Base-by-base conservation (phyloP, 2,888 invertebrate genomes). In the Beris chalybata region DNA sequence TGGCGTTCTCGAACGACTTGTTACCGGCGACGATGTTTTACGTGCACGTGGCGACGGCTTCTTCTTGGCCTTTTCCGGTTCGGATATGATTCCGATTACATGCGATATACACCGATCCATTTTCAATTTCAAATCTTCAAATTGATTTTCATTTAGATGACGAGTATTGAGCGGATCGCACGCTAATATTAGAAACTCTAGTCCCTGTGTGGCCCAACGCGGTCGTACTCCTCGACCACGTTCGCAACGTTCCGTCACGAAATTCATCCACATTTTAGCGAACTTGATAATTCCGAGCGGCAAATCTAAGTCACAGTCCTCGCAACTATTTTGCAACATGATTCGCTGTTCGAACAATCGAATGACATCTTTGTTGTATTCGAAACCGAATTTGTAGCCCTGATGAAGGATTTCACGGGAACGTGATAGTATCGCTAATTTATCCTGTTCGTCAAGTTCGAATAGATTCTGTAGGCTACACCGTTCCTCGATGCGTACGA, bases 51-150 rank as follows among this genome's bases (percentile, higher is more conserved):
- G 81, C 44, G 80, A 80, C 2, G 80, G 77, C 69, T 79, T 78
- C 65, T 80, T 80, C 38, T 78, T 78, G 13, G 68, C 69, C 70
- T 81, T 78, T 69, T 81, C 81, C n/a, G 81, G 79, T 67, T 80
- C 79, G 3, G 79, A 80, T 0, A 85, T 85, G 0, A 85, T 86
- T 1, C 93, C 93, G 70, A 94, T 89, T 70, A 95, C 91, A 82
- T 95, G 93, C 0, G 90, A 89, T 72, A 94, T 90, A 74, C 93
- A 94, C n/a, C 86, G 85, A 79, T 92, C 92, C 86, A 94, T 92
- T 70, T 85, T 84, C 48, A 83, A 83, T 76, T 93, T 93, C 68
- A 95, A 78, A 71, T 87, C 82, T 79, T 92, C 89, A 77, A 95
- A 95, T 74, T 93, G 90, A 30, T 84, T 83, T 50, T 93, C 91